Evolutionary conservation across 1,140 invertebrate species (phyloP).

Genomic region (Camponotus pennsylvanicus): DNA sequence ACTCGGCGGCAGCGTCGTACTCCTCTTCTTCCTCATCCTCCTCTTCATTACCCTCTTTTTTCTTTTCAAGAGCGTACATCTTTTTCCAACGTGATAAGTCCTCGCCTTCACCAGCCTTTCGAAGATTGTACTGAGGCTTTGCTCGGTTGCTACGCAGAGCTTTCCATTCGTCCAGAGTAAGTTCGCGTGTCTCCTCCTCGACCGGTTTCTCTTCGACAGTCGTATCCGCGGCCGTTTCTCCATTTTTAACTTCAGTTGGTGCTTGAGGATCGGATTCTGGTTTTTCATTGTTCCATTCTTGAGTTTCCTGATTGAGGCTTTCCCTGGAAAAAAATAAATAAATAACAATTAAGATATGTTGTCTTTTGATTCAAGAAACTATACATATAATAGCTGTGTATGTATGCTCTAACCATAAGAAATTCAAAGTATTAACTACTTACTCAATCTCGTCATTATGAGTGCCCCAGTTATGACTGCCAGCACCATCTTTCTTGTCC

Average conservation of each 20-base stretch:
- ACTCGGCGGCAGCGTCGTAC: slow-evolving; percentile 91
- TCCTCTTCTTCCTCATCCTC: slow-evolving; percentile 90
- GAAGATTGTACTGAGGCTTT: slow-evolving; percentile 95
- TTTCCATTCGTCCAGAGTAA: slow-evolving; percentile 96
- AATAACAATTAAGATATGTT: not conserved
- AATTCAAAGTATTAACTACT: slow-evolving; percentile 77
- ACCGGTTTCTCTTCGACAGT: slow-evolving; percentile 85
- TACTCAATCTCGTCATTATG: slow-evolving; percentile 96
- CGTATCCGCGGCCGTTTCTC: slow-evolving; percentile 80
- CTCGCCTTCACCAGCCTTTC: slow-evolving; percentile 97
- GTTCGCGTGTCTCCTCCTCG: slow-evolving; percentile 93
- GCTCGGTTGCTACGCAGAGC: slow-evolving; percentile 91
- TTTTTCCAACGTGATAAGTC: slow-evolving; percentile 97
- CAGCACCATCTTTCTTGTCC: slow-evolving; percentile 97
- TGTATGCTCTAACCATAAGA: not conserved
- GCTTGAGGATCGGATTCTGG: slow-evolving; percentile 79
- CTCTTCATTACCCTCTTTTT: slow-evolving; percentile 90
- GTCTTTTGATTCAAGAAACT: not conserved
- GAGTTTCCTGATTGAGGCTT: slow-evolving; percentile 84
- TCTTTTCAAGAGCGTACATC: slow-evolving; percentile 94
- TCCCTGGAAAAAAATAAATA: slow-evolving; percentile 75
- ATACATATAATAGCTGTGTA: too few relatives aligned
- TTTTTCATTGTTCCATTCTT: slow-evolving; percentile 86
- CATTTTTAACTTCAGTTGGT: slow-evolving; percentile 81
- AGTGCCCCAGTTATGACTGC: slow-evolving; percentile 98